These are phyloP conservation scores for Cephus pygmeus DNA, from an alignment of 2,888 invertebrate genomes.

Conservation along the genomic window DNA sequence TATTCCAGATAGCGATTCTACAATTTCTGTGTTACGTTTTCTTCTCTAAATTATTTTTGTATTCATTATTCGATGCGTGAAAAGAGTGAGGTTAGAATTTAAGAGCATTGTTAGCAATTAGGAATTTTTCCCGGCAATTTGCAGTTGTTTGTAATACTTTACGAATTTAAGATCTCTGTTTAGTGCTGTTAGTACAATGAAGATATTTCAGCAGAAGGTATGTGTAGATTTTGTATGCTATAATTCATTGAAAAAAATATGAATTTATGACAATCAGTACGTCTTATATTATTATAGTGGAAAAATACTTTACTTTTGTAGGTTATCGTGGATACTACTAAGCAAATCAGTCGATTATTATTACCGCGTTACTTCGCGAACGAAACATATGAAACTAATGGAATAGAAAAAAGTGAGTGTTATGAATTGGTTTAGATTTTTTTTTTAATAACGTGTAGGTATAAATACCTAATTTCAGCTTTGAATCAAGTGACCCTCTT, in stretches of 20 bases:
- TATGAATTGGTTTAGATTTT: neutral
- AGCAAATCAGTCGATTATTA: neutral
- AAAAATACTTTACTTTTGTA: neutral
- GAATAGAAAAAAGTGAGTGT: neutral
- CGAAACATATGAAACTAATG: neutral
- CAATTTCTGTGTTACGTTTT: neutral
- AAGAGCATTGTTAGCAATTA: neutral
- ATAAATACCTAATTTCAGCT: slow-evolving; percentile 67
- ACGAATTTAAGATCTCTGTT: neutral
- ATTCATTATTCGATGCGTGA: neutral
- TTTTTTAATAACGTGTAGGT: neutral
- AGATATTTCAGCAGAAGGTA: neutral
- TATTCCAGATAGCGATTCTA: no score
- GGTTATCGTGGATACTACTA: neutral
- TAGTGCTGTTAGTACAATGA: neutral
- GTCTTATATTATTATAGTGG: neutral
- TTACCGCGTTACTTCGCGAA: neutral
- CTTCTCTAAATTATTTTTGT: neutral
- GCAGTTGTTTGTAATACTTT: neutral
- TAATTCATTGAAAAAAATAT: neutral
- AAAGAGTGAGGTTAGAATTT: neutral
- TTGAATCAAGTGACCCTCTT: slow-evolving; percentile 87
- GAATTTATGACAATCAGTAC: neutral
- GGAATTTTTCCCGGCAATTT: neutral
- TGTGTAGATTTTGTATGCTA: neutral